These are phyloP conservation scores for Albula glossodonta DNA, from an alignment of 2,113 vertebrate species.

Conservation along the genomic window DNA sequence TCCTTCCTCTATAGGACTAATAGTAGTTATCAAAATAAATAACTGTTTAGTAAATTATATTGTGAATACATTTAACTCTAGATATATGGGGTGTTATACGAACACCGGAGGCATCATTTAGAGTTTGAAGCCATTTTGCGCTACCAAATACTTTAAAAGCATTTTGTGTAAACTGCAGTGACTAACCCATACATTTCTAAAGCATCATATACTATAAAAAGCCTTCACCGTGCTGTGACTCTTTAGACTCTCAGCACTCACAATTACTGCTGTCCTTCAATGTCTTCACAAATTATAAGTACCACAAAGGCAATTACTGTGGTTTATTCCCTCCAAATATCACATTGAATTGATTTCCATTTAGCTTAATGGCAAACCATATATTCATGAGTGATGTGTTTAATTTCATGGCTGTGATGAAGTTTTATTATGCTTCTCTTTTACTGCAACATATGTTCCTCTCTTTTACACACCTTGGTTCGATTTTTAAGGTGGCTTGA, in stretches of 20 bases:
- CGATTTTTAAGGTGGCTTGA: neutral
- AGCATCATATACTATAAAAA: neutral
- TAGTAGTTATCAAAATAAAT: neutral
- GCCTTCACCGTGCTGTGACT: neutral
- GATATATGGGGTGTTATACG: neutral
- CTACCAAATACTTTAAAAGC: neutral
- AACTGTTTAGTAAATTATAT: neutral
- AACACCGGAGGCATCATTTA: neutral
- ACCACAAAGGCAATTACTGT: neutral
- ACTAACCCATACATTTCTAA: neutral
- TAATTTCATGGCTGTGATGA: slow-evolving; percentile 9
- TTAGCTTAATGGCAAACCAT: slow-evolving; percentile 3
- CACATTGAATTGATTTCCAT: neutral
- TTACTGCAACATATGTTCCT: slow-evolving; percentile 4
- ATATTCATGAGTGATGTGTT: slow-evolving; percentile 1
- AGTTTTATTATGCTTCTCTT: neutral
- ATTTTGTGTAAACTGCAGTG: neutral
- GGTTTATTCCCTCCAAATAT: slow-evolving; percentile 1
- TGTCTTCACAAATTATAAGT: neutral
- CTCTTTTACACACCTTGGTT: neutral
- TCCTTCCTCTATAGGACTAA: neutral
- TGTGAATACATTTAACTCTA: neutral
- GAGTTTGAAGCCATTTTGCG: neutral
- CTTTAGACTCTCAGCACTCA: neutral
- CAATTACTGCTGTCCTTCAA: neutral